Evolutionary conservation across 23 tunicate genomes (phyloP), one percentile per base, ranked within the genome.

Genomic region (Ascidia mentula): DNA sequence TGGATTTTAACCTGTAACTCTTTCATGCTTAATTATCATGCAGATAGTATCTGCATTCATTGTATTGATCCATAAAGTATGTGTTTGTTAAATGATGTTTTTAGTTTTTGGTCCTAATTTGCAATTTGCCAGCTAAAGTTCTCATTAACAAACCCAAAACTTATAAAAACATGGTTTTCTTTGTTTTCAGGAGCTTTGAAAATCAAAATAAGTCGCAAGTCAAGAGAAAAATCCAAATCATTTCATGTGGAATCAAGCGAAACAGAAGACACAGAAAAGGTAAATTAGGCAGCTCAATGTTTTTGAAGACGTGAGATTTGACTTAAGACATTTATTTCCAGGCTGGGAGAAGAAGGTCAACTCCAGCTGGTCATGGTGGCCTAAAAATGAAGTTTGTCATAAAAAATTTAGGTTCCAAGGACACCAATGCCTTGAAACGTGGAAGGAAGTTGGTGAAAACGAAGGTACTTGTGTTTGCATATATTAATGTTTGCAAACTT

Each of bases 311-410:
- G n/a, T n/a, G n/a, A n/a, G n/a, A n/a, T n/a, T n/a, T n/a, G n/a
- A n/a, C n/a, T n/a, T n/a, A n/a, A n/a, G n/a, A n/a, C n/a, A n/a
- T n/a, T n/a, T n/a, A n/a, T n/a, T n/a, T n/a, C n/a, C 65, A 53
- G 65, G 22, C 65, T 20, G 24, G 13, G 28, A 53, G 24, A 9
- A 53, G 65, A 53, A 28, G 12, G 12, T 12, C 53, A 9, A 15
- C 65, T 20, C 2, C 65, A 5, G 13, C 65, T 1, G 24, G 13
- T 3, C 65, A 53, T 53, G 84, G 61, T 39, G 88, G 96, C 45
- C 69, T 90, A 45, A 90, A 90, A 77, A 86, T 90, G 82, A 90
- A 90, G 45, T 90, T 90, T 60, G 85, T 90, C 32, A 60, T 88
- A 59, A 90, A 90, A 59, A 90, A 90, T 20, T 4, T 53, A 13